phyloP scores from a whole-genome alignment of 2,797 vertebrate species.

The Dendrocincla fuliginosa region DNA sequence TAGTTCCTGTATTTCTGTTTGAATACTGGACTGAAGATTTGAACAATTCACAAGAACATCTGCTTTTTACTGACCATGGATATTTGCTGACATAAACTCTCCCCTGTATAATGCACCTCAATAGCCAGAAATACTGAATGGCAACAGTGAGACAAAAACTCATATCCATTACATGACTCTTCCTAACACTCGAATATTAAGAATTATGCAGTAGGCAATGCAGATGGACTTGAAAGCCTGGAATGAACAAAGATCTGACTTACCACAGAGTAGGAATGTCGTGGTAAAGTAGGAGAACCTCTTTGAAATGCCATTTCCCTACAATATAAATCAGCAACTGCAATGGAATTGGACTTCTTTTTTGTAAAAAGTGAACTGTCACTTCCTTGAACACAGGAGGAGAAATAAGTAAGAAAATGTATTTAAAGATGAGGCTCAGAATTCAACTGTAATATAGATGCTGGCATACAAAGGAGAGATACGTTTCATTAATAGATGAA shows the following conservation, averaged over 20 bases:
- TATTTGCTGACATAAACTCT: background rate
- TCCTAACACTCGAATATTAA: background rate
- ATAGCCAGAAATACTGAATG: background rate
- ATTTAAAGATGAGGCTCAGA: background rate
- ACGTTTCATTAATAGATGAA: background rate
- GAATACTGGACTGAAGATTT: background rate
- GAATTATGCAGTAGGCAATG: background rate
- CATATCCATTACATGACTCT: background rate
- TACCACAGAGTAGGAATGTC: conserved; percentile 84
- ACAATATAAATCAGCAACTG: conserved; percentile 78
- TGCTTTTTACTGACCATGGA: background rate
- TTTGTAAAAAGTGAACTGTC: conserved; percentile 78
- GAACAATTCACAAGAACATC: background rate
- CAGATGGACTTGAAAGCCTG: background rate
- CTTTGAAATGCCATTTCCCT: conserved; percentile 69
- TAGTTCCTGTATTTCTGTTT: background rate
- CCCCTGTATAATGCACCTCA: background rate
- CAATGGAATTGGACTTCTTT: conserved; percentile 79
- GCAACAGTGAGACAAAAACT: background rate
- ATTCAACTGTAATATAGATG: background rate
- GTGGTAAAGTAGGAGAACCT: conserved; percentile 68
- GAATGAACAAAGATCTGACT: background rate
- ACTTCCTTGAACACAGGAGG: conserved; percentile 78
- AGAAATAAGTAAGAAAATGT: background rate
- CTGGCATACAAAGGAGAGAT: background rate